Base-by-base conservation (phyloP, 2,888 invertebrate genomes). In the Macrosoma leucophasiata region DNA sequence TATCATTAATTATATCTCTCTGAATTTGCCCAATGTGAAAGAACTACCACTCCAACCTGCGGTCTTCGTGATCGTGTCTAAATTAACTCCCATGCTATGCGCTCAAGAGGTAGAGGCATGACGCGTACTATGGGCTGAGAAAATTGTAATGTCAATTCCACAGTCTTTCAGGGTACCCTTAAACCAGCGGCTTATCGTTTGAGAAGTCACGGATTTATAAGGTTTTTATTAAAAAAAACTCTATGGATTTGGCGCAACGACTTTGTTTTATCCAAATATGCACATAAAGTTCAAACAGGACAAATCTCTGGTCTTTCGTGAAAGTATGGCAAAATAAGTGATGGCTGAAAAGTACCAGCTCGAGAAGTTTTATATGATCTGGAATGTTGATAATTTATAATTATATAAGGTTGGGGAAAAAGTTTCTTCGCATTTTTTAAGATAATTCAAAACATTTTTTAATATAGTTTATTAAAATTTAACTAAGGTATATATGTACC, bases 71-170 rank as follows among this genome's bases (percentile, higher is more conserved):
- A 42, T 39, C 10, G 15, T 1, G 10, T 42, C 42, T 10, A 43
- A 6, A 17, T 24, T 39, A 8, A 36, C 39, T 7, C 41, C 44
- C 3, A 21, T 14, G 6, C 19, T 25, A 2, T 22, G 23, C 3
- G 45, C 45, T 7, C 19, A 10, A 1, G 46, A 48, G 3, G 46
- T 46, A 15, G 43, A 19, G 5, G 45, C 48, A 20, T 43, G 45
- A 8, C 48, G 29, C 11, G 43, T 46, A 27, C 39, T 40, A 11
- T 43, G 43, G 6, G 44, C 37, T 6, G 33, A 29, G 15, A 44
- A 42, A 9, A 11, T 10, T 2, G 22, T 24, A 2, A 36, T 28
- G 19, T 46, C 46, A 9, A 48, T 32, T 2, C 44, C 44, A 22
- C 44, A 38, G 12, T 35, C 37, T 9, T 32, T 13, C 28, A 48